A percentile compares a stretch with the other conserved stretches of the same genome.
Conservation (phyloP, 2,888 invertebrate genomes). For the Stenotaenia linearis region DNA sequence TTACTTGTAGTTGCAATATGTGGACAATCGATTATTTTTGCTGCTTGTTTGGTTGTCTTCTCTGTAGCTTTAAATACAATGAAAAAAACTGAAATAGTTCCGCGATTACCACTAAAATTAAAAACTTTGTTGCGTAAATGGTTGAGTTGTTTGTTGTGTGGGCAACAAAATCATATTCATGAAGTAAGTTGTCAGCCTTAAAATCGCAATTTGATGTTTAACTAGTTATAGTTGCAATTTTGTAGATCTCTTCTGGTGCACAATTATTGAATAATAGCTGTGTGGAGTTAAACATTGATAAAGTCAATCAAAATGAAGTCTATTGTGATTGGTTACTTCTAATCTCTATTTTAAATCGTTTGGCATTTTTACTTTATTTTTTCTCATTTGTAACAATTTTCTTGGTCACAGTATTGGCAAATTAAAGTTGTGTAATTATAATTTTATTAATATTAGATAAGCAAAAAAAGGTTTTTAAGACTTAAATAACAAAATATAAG, state of each 20-base stretch:
- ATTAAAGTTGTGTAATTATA: no score
- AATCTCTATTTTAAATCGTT: neutral
- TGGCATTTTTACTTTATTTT: neutral
- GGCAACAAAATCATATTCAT: neutral
- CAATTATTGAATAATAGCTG: neutral
- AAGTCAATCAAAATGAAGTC: neutral
- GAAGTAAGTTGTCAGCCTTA: neutral
- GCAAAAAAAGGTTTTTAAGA: no score
- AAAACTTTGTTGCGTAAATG: neutral
- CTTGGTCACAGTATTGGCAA: neutral
- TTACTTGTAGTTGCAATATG: neutral
- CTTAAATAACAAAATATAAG: no score
- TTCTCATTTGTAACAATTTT: neutral
- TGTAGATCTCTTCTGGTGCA: neutral
- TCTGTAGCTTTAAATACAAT: neutral
- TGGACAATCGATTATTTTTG: neutral
- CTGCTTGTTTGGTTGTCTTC: neutral
- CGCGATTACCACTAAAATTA: neutral
- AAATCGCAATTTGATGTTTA: neutral
- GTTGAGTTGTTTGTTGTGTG: neutral
- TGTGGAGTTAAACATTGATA: neutral
- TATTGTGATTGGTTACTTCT: neutral
- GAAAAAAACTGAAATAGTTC: neutral
- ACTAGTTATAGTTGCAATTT: neutral
- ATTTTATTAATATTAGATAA: no score